phyloP scores from a whole-genome alignment of 2,797 vertebrate genomes.

The Masticophis lateralis region DNA sequence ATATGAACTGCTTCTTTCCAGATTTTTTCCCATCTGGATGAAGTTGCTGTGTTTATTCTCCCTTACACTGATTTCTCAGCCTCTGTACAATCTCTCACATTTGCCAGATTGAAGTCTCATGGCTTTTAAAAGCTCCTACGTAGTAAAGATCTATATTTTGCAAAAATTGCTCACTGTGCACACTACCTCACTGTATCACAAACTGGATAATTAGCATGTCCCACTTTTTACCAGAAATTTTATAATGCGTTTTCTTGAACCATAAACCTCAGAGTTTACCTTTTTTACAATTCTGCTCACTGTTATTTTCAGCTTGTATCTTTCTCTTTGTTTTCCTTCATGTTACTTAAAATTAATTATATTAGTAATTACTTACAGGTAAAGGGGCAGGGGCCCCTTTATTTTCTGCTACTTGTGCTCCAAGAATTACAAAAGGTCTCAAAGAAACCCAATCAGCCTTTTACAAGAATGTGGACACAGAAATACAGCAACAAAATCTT shows the following conservation, averaged over 20 bases:
- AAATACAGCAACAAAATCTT: slow-evolving; percentile 2
- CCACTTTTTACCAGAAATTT: not conserved
- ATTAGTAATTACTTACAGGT: not conserved
- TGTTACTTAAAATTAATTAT: not conserved
- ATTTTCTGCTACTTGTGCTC: not conserved
- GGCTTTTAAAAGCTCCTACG: not conserved
- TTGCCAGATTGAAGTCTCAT: not conserved
- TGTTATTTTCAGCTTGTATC: not conserved
- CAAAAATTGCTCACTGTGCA: slow-evolving; percentile 22
- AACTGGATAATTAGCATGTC: not conserved
- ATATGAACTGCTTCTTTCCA: not conserved
- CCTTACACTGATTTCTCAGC: not conserved
- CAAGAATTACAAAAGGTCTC: slow-evolving; percentile 25
- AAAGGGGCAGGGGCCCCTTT: not conserved
- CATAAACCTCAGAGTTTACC: not conserved
- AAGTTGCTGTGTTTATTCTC: not conserved
- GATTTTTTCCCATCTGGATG: not conserved
- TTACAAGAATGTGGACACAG: slow-evolving; percentile 7
- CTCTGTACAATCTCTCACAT: not conserved
- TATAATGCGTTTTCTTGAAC: not conserved
- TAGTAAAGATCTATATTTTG: not conserved
- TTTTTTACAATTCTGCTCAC: not conserved
- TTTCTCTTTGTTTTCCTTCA: not conserved
- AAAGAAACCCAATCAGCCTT: slow-evolving; percentile 39
- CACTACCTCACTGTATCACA: not conserved